These are phyloP conservation scores for Zaprionus nigranus DNA, from an alignment of 1,140 invertebrate species.

Conservation along the genomic window DNA sequence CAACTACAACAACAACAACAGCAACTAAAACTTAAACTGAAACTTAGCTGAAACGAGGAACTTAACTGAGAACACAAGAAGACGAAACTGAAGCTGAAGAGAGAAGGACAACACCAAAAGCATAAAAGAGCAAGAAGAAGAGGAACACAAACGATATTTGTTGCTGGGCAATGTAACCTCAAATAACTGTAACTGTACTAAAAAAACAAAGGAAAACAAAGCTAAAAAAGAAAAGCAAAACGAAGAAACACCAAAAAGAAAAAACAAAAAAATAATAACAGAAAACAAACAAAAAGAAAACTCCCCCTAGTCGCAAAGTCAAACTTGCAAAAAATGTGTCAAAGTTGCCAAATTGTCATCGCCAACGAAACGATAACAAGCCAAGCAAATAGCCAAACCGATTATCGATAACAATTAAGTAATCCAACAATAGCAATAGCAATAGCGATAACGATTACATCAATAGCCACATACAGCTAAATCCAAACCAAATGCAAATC, in stretches of 20 bases:
- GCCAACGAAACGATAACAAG: conserved; percentile 4
- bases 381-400: conserved; percentile 18
- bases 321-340: conserved; percentile 14
- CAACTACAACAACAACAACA: background rate
- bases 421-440: conserved; percentile 5
- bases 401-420: conserved; percentile 3
- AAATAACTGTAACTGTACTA: conserved; percentile 1
- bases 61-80: conserved; percentile 1
- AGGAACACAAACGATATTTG: background rate
- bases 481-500: background rate
- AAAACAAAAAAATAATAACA: background rate
- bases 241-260: background rate
- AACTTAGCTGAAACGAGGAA: conserved; percentile 19
- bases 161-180: background rate
- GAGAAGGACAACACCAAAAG: background rate
- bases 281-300: background rate
- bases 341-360: conserved; percentile 39
- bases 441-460: conserved; percentile 14
- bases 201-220: background rate
- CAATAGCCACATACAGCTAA: conserved; percentile 4
- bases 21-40: conserved; percentile 8
- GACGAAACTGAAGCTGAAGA: conserved; percentile 7
- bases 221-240: background rate
- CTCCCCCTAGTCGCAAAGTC: background rate
- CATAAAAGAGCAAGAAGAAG: background rate